Percentiles rank a stretch among this genome's conserved stretches.
phyloP scores from a whole-genome alignment of 2,797 vertebrate species.

The Acrossocheilus fasciatus region DNA sequence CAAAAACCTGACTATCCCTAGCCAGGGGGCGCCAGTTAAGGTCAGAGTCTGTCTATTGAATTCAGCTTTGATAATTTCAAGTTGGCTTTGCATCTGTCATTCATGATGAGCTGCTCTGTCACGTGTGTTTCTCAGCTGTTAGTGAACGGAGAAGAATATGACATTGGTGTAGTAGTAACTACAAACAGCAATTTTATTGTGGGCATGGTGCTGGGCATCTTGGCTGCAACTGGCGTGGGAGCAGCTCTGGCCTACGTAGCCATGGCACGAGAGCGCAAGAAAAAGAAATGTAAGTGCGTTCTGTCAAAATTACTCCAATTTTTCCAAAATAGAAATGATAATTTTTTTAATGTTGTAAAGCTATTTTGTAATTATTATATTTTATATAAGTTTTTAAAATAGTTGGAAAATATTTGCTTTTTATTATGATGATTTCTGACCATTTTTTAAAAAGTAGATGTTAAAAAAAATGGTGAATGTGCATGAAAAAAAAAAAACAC shows the following conservation, averaged over 20 bases:
- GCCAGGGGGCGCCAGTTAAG: conserved; percentile 79
- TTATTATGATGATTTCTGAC: background rate
- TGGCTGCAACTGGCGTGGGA: conserved; percentile 76
- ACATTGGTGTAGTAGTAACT: conserved; percentile 80
- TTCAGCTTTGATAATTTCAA: background rate
- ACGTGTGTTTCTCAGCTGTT: conserved; percentile 76
- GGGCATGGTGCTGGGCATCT: conserved; percentile 78
- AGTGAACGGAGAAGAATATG: conserved; percentile 76
- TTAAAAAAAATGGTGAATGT: background rate
- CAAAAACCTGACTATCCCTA: conserved; percentile 79
- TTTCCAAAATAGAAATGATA: background rate
- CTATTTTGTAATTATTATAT: background rate
- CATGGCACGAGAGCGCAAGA: conserved; percentile 76
- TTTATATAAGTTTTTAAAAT: too few species aligned
- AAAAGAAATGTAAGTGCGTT: conserved; percentile 77
- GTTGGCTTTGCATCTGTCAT: background rate
- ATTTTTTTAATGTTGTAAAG: background rate
- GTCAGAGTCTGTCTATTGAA: conserved; percentile 68
- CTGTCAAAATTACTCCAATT: background rate
- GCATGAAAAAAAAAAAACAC: background rate
- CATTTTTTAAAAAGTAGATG: background rate
- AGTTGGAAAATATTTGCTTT: background rate
- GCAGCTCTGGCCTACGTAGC: conserved; percentile 70
- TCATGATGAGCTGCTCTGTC: background rate
- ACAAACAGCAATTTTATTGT: conserved; percentile 59